Conservation (phyloP, 2,113 vertebrate genomes). For the Leptocoma aspasia region DNA sequence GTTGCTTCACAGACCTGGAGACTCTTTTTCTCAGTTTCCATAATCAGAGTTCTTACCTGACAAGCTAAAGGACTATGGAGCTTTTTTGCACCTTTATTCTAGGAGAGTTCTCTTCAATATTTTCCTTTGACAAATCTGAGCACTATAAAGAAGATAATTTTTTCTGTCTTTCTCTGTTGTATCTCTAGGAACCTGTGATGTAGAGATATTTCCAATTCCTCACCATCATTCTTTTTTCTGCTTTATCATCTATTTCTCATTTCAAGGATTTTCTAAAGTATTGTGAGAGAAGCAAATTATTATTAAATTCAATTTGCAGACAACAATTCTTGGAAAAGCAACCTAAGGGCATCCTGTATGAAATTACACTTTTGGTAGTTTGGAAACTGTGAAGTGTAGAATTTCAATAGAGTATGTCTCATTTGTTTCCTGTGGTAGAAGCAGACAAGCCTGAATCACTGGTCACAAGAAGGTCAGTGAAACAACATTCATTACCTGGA, state of each 20-base stretch:
- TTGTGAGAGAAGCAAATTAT: conserved; percentile 26
- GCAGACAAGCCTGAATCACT: background rate
- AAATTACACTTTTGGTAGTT: conserved; percentile 33
- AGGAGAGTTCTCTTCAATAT: background rate
- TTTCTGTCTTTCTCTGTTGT: background rate
- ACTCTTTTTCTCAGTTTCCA: background rate
- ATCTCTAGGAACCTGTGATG: background rate
- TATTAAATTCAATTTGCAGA: conserved; percentile 47
- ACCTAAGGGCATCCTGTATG: background rate
- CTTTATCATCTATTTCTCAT: conserved; percentile 31
- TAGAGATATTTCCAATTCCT: background rate
- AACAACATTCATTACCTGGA: background rate
- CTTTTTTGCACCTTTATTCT: background rate
- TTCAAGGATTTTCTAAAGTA: conserved; percentile 35
- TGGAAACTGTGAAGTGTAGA: background rate
- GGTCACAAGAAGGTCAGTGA: conserved; percentile 39
- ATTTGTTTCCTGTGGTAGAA: conserved; percentile 19
- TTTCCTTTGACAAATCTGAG: background rate
- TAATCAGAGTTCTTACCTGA: background rate
- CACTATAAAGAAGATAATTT: background rate
- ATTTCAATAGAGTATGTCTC: background rate
- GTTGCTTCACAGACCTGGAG: background rate
- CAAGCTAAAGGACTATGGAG: background rate
- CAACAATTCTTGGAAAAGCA: conserved; percentile 15
- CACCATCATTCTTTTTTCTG: background rate